Conservation (phyloP, 1,140 invertebrate genomes). For the Chymomyza costata region DNA sequence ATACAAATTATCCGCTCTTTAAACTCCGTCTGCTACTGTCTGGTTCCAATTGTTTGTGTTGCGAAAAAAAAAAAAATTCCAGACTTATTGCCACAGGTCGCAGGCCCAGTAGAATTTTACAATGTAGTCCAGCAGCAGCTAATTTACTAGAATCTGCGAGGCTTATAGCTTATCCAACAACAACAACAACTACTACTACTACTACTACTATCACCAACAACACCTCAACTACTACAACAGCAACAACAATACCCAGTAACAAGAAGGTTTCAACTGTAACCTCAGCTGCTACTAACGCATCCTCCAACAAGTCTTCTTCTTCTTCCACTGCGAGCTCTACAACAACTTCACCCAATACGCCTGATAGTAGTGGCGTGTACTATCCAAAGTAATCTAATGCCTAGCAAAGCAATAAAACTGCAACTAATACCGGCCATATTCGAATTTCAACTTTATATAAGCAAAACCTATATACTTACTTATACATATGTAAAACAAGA, state of each 20-base stretch:
- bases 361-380: constrained; percentile 49
- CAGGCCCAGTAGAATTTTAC: constrained; percentile 72
- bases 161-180: constrained; percentile 30
- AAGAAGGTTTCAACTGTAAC: background rate
- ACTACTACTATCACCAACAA: constrained; percentile 21
- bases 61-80: constrained; percentile 29
- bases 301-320: background rate
- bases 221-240: constrained; percentile 40
- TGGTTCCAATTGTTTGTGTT: too few relatives aligned
- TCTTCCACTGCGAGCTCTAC: constrained; percentile 4
- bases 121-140: constrained; percentile 62
- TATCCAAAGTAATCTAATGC: constrained; percentile 57
- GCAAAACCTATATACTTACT: constrained; percentile 10
- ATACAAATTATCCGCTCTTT: constrained; percentile 2
- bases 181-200: constrained; percentile 28
- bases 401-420: constrained; percentile 24
- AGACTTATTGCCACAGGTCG: constrained; percentile 72
- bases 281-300: constrained; percentile 8
- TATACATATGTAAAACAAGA: too few relatives aligned
- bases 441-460: constrained; percentile 51
- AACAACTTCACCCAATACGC: constrained; percentile 35
- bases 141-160: constrained; percentile 51
- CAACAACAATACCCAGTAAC: constrained; percentile 15
- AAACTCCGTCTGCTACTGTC: background rate
- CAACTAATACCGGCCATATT: constrained; percentile 57